A percentile compares a stretch with the other conserved stretches of the same genome.
These are phyloP conservation scores for Bombycilla garrulus DNA, from an alignment of 2,113 vertebrate species.

Conservation along the genomic window DNA sequence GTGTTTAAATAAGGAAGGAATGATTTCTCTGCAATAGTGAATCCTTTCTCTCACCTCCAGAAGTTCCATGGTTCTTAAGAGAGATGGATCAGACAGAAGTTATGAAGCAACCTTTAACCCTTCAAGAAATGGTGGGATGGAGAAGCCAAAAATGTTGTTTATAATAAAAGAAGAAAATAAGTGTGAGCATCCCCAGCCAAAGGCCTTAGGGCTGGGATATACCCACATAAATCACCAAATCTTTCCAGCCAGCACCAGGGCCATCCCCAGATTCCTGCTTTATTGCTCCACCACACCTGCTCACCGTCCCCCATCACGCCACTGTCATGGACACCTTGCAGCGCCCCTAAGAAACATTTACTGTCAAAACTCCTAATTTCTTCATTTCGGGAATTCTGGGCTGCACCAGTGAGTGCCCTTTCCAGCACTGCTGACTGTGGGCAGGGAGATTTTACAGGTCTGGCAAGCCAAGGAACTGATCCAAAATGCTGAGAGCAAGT, in stretches of 20 bases:
- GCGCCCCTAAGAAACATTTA: neutral
- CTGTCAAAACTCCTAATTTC: neutral
- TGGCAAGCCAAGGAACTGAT: neutral
- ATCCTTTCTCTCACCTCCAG: neutral
- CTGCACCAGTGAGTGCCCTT: neutral
- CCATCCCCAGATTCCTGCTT: neutral
- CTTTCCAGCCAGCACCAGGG: neutral
- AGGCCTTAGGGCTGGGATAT: neutral
- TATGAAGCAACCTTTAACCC: neutral
- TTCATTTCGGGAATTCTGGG: neutral
- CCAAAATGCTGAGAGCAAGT: neutral
- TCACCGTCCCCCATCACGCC: neutral
- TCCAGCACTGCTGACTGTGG: rapidly evolving
- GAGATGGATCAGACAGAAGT: neutral
- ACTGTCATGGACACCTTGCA: rapidly evolving
- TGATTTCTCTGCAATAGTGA: neutral
- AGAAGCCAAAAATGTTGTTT: neutral
- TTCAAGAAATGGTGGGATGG: neutral
- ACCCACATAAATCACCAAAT: neutral
- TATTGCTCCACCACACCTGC: neutral
- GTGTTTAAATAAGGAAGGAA: neutral
- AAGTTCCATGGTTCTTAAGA: neutral
- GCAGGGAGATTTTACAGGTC: neutral
- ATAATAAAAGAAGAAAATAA: neutral
- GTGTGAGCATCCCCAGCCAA: neutral